Evolutionary conservation across 2,113 vertebrate species (phyloP).

Genomic region (Zosterops lateralis): DNA sequence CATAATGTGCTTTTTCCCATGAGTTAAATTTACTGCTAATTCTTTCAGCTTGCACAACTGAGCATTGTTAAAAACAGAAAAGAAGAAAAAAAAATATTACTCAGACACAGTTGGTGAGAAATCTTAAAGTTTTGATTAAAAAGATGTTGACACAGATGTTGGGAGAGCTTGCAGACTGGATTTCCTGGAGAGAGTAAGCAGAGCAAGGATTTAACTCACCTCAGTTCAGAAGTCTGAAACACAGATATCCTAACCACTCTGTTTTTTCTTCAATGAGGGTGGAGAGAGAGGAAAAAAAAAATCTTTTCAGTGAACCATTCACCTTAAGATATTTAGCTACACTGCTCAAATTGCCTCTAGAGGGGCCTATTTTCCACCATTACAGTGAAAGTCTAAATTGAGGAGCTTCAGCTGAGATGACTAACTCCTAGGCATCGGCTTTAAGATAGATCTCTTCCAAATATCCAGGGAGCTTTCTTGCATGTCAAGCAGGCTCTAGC

Average conservation of each 20-base stretch:
- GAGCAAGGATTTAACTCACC: not conserved
- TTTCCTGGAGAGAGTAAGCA: not conserved
- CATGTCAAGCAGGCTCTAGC: not conserved
- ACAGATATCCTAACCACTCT: not conserved
- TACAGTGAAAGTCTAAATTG: not conserved
- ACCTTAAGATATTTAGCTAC: not conserved
- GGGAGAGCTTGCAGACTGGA: not conserved
- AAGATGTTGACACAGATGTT: not conserved
- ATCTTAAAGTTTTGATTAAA: constrained; percentile 1
- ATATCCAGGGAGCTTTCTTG: not conserved
- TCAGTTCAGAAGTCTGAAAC: not conserved
- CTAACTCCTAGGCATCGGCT: not conserved
- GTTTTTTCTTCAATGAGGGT: not conserved
- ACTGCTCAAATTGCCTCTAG: constrained; percentile 9
- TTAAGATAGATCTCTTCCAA: not conserved
- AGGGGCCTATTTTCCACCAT: constrained; percentile 36
- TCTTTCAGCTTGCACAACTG: constrained; percentile 30
- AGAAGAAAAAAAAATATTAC: not conserved
- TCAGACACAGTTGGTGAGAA: not conserved
- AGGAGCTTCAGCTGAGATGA: not conserved
- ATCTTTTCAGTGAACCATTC: not conserved
- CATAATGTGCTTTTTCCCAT: constrained; percentile 57
- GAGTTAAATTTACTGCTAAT: constrained; percentile 56
- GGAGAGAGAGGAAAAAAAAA: not conserved
- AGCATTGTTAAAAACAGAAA: constrained; percentile 27